phyloP scores from a whole-genome alignment of 2,797 vertebrate genomes.

The Labroides dimidiatus region DNA sequence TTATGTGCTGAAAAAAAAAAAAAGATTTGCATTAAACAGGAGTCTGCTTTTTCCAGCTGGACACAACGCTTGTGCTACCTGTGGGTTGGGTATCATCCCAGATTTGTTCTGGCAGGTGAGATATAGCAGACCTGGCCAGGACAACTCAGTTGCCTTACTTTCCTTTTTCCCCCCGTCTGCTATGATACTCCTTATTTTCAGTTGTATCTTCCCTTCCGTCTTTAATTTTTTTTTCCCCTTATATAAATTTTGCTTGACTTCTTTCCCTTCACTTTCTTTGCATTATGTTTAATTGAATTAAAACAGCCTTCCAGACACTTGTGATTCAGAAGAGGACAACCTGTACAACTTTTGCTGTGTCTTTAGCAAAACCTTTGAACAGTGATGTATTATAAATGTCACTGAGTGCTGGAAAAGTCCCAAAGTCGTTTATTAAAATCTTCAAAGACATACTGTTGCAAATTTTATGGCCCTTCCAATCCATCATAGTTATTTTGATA shows the following conservation, averaged over 20 bases:
- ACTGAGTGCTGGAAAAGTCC: constrained; percentile 31
- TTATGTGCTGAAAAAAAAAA: constrained; percentile 21
- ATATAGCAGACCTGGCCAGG: constrained; percentile 52
- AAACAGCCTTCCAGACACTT: constrained; percentile 19
- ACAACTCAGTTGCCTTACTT: constrained; percentile 22
- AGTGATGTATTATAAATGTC: constrained; percentile 31
- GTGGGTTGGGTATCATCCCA: constrained; percentile 69
- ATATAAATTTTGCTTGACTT: background rate
- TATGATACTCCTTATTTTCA: background rate
- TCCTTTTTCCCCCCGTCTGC: background rate
- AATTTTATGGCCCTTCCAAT: constrained; percentile 14
- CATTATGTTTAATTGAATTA: background rate
- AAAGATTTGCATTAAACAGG: constrained; percentile 67
- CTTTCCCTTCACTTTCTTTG: constrained; percentile 6
- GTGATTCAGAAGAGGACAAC: constrained; percentile 20
- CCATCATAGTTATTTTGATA: constrained; percentile 37
- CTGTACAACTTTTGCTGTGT: constrained; percentile 21
- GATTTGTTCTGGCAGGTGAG: constrained; percentile 71
- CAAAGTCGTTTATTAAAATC: constrained; percentile 36
- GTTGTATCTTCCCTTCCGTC: background rate
- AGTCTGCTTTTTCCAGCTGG: constrained; percentile 68
- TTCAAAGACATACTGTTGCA: constrained; percentile 27
- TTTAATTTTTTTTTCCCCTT: background rate
- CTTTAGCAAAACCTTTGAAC: constrained; percentile 38
- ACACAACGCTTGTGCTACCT: constrained; percentile 53